Evolutionary conservation across 2,113 vertebrate species (phyloP), one percentile per base, ranked within the genome.

Genomic region (Spermophilus dauricus): DNA sequence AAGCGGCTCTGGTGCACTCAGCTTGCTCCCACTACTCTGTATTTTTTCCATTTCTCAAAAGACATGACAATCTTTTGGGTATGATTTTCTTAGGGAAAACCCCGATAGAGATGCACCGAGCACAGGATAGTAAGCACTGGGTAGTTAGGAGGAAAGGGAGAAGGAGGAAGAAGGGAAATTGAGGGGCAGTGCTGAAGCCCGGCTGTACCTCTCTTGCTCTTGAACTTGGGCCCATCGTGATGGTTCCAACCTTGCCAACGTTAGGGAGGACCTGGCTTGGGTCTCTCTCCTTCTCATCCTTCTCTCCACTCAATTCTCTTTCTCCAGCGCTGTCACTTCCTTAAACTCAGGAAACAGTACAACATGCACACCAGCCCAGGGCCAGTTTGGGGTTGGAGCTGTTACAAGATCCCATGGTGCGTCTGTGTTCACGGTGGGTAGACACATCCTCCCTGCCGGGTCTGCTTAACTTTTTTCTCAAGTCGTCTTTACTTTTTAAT

Each of bases 401-500:
- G 39, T 8, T 1, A 7, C 58, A 0, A 1, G 5, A 86, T 20
- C 53, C 30, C 4, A 1, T 7, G 24, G 28, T 4, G 11, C 2
- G 2, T 5, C 51, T 13, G 9, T 3, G 12, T 17, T 42, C 48
- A 0, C 0, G 3, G 8, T 7, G 48, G 2, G 4, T 3, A 77
- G 86, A 90, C n/a, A 8, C 61, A 45, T 48, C n/a, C 63, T 93
- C 48, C 78, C 30, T 34, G 12, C 39, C 3, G 9, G 2, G 7
- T 45, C 84, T 30, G 3, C 70, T 22, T n/a, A 22, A 18, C 51
- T 82, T 61, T 89, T 61, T 32, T 48, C 76, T 94, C 58, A 7
- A 76, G 69, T 80, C 32, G 30, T 72, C 80, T 75, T 95, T n/a
- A 28, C 93, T 90, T 92, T 91, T 91, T 75, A 95, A 95, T 95